Evolutionary conservation across 1,140 invertebrate genomes (phyloP).

Genomic region (Nasonia longicornis): DNA sequence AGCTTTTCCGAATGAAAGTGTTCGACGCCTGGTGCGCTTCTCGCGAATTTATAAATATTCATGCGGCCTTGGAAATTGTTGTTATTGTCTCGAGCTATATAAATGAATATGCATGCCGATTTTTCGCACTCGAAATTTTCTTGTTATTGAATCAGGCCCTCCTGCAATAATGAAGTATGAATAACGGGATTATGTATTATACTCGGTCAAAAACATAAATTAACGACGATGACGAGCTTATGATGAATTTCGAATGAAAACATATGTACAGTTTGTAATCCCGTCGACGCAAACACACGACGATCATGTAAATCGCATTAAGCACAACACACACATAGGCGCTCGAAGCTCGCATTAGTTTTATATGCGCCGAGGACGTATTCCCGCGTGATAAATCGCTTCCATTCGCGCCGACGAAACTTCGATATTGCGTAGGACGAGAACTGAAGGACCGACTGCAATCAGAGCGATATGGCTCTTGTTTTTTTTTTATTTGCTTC

Average conservation of each 20-base stretch:
- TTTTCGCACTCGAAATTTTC: neutral
- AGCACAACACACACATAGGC: neutral
- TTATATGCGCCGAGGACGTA: neutral
- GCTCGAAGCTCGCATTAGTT: neutral
- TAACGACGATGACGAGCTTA: neutral
- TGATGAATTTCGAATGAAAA: no score
- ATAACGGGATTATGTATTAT: no score
- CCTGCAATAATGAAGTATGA: no score
- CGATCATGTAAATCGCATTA: no score
- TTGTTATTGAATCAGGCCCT: neutral
- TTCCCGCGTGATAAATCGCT: conserved; percentile 44
- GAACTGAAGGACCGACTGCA: neutral
- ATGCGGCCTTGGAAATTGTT: neutral
- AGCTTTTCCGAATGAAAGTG: neutral
- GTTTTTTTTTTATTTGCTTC: neutral
- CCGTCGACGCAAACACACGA: no score
- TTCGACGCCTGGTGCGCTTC: neutral
- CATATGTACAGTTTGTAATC: no score
- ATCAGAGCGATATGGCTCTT: neutral
- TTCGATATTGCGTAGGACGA: conserved; percentile 8
- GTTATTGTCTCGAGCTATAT: neutral
- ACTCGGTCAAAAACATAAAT: no score
- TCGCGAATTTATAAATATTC: neutral
- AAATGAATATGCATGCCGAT: neutral
- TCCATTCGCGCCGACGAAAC: conserved; percentile 42